These are phyloP conservation scores for Mus minutoides DNA, from an alignment of 2,797 vertebrate genomes.

Conservation along the genomic window DNA sequence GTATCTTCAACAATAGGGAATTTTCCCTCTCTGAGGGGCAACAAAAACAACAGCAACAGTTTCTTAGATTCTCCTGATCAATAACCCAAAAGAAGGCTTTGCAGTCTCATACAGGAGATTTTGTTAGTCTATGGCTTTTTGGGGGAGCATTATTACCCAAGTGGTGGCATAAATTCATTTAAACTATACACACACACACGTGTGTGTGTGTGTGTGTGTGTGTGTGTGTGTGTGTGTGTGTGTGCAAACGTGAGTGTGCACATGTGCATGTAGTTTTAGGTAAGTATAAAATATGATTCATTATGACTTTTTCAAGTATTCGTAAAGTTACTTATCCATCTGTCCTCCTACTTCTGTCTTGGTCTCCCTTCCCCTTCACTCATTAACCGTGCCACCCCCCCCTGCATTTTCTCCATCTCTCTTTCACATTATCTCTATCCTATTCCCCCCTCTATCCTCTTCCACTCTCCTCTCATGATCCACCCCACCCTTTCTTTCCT, in stretches of 20 bases:
- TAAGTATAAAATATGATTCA: neutral
- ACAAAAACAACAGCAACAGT: neutral
- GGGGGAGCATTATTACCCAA: neutral
- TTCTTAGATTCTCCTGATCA: neutral
- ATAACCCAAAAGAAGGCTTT: neutral
- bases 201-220: neutral
- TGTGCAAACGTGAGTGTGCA: too few species aligned
- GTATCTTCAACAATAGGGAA: neutral
- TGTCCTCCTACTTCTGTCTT: neutral
- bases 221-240: neutral
- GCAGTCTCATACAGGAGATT: neutral
- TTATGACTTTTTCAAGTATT: neutral
- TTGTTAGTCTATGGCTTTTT: neutral
- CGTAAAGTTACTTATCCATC: neutral
- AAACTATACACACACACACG: too few species aligned
- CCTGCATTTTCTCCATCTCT: too few species aligned
- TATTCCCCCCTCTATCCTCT: neutral
- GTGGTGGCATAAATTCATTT: neutral
- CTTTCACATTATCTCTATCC: too few species aligned
- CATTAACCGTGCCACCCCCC: neutral
- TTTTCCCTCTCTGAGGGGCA: neutral
- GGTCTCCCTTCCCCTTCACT: too few species aligned
- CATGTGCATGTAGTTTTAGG: neutral
- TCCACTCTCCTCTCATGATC: too few species aligned
- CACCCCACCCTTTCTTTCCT: too few species aligned